phyloP scores from a whole-genome alignment of 2,888 invertebrate genomes.

The Chrysina gloriosa region DNA sequence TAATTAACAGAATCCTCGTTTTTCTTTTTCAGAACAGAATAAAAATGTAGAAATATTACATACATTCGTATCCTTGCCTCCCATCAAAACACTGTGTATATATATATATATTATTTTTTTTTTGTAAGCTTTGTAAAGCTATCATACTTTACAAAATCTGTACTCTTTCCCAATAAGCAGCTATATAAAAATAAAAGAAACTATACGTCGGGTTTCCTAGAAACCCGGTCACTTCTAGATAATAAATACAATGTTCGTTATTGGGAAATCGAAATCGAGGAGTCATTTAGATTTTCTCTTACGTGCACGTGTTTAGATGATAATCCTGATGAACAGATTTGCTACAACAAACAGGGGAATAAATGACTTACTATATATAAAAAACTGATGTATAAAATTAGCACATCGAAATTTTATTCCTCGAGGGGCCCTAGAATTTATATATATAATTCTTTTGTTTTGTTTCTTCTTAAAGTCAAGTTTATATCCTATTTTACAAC shows the following conservation, averaged over 20 bases:
- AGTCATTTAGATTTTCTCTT: slow-evolving; percentile 13
- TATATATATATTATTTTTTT: no score
- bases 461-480: slow-evolving; percentile 32
- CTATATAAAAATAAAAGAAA: slow-evolving; percentile 41
- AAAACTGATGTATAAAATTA: slow-evolving; percentile 43
- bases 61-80: slow-evolving; percentile 33
- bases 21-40: slow-evolving; percentile 20
- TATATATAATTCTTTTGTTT: slow-evolving; percentile 20
- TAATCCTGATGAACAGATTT: slow-evolving; percentile 15
- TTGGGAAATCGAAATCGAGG: slow-evolving; percentile 27
- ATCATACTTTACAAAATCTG: slow-evolving; percentile 43
- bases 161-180: slow-evolving; percentile 36
- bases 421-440: slow-evolving; percentile 37
- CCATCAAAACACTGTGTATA: slow-evolving; percentile 10
- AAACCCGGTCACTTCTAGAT: slow-evolving; percentile 23
- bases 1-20: background rate
- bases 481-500: no score
- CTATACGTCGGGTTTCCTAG: slow-evolving; percentile 22
- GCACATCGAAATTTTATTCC: slow-evolving; percentile 37
- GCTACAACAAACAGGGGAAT: slow-evolving; percentile 37
- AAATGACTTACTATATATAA: slow-evolving; percentile 39
- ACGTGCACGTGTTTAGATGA: background rate
- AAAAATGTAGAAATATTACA: slow-evolving; percentile 45
- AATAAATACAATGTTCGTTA: slow-evolving; percentile 40
- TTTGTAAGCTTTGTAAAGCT: slow-evolving; percentile 29